Percentiles rank a stretch among this genome's conserved stretches.
phyloP scores from a whole-genome alignment of 2,113 vertebrate species.

The Sus scrofa region DNA sequence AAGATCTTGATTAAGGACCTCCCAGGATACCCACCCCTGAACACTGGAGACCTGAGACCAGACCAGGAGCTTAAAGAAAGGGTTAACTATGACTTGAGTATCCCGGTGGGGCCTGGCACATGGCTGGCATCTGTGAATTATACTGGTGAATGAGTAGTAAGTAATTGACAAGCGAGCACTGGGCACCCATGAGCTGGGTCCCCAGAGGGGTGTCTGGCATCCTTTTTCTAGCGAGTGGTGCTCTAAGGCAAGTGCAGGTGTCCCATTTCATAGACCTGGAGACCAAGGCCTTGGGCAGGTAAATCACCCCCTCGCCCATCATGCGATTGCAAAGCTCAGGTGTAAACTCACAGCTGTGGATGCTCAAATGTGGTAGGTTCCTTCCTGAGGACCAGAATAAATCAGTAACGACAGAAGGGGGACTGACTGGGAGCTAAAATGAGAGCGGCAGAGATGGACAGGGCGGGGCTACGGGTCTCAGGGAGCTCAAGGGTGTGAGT shows the following conservation, averaged over 20 bases:
- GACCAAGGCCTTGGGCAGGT: neutral
- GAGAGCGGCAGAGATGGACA: neutral
- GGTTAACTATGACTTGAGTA: neutral
- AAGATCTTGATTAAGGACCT: neutral
- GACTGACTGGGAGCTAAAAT: accelerated
- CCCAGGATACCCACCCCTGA: neutral
- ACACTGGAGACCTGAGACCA: neutral
- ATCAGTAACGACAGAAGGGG: too few relatives aligned
- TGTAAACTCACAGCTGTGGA: neutral
- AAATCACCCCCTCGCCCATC: neutral
- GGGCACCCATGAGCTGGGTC: accelerated
- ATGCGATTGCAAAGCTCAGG: neutral
- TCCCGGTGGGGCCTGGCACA: accelerated
- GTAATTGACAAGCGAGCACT: neutral
- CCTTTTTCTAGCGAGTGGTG: neutral
- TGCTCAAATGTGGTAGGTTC: too few relatives aligned
- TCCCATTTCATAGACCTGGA: neutral
- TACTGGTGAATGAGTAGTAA: neutral
- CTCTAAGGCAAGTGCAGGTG: too few relatives aligned
- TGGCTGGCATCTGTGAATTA: neutral
- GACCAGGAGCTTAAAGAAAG: neutral
- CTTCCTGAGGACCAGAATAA: neutral
- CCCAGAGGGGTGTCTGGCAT: neutral
- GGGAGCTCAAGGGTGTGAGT: neutral
- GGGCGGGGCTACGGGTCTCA: neutral